phyloP scores from a whole-genome alignment of 2,888 invertebrate species.

The Caenorhabditis sulstoni region DNA sequence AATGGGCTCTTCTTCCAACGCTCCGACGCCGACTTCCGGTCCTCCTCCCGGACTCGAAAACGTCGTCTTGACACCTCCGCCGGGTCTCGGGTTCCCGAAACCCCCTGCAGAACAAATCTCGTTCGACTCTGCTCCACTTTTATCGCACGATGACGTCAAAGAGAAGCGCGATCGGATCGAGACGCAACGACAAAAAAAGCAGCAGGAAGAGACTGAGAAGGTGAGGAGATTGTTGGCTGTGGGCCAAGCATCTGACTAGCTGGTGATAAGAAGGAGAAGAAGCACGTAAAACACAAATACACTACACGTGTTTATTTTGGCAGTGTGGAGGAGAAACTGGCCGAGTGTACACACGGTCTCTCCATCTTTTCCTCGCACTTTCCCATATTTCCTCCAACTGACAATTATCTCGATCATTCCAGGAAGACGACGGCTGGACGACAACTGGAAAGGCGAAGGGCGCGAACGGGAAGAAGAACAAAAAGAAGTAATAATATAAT shows the following conservation, averaged over 20 bases:
- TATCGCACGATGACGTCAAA: conserved; percentile 57
- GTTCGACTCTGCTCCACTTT: conserved; percentile 51
- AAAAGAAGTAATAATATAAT: conserved; percentile 40
- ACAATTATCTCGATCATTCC: conserved; percentile 9
- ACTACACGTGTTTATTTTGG: conserved; percentile 55
- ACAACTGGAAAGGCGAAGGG: conserved; percentile 38
- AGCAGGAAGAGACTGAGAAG: conserved; percentile 18
- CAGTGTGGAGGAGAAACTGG: conserved; percentile 29
- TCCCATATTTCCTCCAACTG: neutral
- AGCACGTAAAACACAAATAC: conserved; percentile 44
- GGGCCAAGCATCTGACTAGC: conserved; percentile 46
- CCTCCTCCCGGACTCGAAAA: conserved; percentile 56
- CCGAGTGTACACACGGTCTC: conserved; percentile 37
- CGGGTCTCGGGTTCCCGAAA: conserved; percentile 38
- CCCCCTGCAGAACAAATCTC: conserved; percentile 26
- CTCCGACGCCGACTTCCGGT: conserved; percentile 8
- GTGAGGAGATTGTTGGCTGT: conserved; percentile 30
- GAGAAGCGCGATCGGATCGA: conserved; percentile 41
- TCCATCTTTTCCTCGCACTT: neutral
- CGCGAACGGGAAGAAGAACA: conserved; percentile 30
- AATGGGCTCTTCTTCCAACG: conserved; percentile 3
- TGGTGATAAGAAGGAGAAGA: conserved; percentile 50
- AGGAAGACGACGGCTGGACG: conserved; percentile 54
- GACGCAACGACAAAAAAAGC: conserved; percentile 1
- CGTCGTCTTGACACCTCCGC: conserved; percentile 47